These are phyloP conservation scores for Limnodromus scolopaceus DNA, from an alignment of 2,797 vertebrate species.

Conservation along the genomic window DNA sequence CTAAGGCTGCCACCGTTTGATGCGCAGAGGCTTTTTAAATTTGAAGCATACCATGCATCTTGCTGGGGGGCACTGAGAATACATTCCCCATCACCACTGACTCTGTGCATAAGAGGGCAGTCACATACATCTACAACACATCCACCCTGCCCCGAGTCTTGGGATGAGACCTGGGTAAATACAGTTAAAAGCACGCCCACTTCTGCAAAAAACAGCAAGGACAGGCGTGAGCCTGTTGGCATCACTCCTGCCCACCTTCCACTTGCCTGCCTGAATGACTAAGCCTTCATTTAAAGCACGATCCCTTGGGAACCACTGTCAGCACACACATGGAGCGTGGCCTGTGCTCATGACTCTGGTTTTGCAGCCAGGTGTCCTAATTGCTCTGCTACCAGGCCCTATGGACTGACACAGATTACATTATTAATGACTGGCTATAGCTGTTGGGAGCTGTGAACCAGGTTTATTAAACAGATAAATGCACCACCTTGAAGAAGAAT, in stretches of 20 bases:
- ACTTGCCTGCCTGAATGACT: neutral
- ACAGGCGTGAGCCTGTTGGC: neutral
- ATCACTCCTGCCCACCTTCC: neutral
- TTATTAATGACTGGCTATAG: neutral
- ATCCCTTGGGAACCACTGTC: neutral
- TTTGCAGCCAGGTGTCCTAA: neutral
- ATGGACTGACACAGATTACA: neutral
- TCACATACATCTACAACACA: neutral
- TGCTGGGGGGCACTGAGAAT: neutral
- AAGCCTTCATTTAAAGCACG: neutral
- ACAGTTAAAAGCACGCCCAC: neutral
- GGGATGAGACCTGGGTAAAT: neutral
- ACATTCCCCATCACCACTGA: neutral
- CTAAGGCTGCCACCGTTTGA: neutral
- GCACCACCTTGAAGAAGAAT: neutral
- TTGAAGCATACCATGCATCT: neutral
- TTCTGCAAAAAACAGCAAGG: neutral
- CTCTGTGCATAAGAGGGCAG: neutral
- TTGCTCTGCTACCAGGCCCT: neutral
- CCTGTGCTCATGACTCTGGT: neutral
- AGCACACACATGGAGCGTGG: neutral
- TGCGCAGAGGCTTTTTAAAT: neutral
- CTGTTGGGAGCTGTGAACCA: neutral
- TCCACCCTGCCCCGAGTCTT: neutral
- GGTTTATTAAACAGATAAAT: neutral